Conservation (phyloP, 2,113 vertebrate genomes). For the Carassius carassius region DNA sequence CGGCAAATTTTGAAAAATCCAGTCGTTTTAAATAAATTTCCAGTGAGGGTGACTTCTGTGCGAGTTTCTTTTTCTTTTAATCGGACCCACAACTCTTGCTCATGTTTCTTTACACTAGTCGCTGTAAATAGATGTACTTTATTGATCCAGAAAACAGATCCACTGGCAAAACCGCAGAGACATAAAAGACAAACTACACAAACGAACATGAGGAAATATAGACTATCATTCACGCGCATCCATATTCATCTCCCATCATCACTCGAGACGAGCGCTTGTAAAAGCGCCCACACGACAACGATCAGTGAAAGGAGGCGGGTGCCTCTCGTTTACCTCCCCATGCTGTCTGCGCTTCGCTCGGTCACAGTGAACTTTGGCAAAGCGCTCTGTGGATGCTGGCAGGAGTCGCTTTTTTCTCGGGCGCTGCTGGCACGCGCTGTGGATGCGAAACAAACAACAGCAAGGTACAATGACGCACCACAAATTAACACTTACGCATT, state of each 20-base stretch:
- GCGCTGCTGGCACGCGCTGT: constrained; percentile 59
- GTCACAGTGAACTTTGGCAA: constrained; percentile 36
- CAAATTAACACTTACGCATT: constrained; percentile 1
- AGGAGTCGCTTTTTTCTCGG: constrained; percentile 48
- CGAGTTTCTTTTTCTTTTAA: neutral
- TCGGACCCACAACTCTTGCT: neutral
- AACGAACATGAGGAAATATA: neutral
- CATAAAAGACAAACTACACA: neutral
- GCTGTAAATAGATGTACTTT: neutral
- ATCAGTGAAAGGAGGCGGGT: constrained; percentile 20
- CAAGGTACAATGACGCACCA: constrained; percentile 56
- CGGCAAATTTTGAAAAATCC: neutral
- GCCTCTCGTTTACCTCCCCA: constrained; percentile 30
- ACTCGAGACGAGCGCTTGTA: constrained; percentile 12
- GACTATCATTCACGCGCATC: neutral
- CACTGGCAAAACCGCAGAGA: neutral
- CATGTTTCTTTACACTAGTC: neutral
- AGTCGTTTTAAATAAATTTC: neutral
- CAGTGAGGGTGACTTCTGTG: neutral
- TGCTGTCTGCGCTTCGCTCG: constrained; percentile 22
- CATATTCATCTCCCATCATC: neutral
- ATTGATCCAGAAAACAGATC: neutral
- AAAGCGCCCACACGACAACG: constrained; percentile 24
- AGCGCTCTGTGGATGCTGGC: constrained; percentile 38
- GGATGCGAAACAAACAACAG: constrained; percentile 57